Percentiles rank a stretch among this genome's conserved stretches.
Conservation (phyloP, 2,113 vertebrate species). For the Bostrychus sinensis region DNA sequence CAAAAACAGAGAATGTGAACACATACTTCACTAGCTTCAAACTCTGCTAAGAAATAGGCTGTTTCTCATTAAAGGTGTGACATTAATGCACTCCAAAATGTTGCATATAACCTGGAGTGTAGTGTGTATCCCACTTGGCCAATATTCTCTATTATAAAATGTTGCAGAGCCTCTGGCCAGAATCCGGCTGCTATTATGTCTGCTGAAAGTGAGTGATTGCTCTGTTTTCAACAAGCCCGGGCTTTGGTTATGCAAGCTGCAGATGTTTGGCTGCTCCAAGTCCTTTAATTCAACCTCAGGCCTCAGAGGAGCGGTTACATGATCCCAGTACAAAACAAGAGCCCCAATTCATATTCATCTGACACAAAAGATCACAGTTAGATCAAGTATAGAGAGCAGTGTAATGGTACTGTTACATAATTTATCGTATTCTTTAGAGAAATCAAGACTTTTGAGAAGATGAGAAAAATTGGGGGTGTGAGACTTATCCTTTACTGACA, state of each 20-base stretch:
- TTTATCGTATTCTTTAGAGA: neutral
- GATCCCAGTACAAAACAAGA: slow-evolving; percentile 51
- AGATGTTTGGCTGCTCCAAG: slow-evolving; percentile 63
- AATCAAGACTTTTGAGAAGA: neutral
- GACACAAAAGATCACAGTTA: slow-evolving; percentile 7
- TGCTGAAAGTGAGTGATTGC: slow-evolving; percentile 45
- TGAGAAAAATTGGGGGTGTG: neutral
- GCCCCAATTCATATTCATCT: slow-evolving; percentile 9
- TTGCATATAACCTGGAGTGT: slow-evolving; percentile 14
- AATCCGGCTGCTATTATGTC: slow-evolving; percentile 53
- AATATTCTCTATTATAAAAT: slow-evolving; percentile 41
- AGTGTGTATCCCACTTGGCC: slow-evolving; percentile 11
- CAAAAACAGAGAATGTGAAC: neutral
- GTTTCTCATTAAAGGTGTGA: neutral
- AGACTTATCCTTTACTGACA: too few species aligned
- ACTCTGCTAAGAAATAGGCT: neutral
- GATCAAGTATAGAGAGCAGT: slow-evolving; percentile 16
- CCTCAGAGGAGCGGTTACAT: slow-evolving; percentile 31
- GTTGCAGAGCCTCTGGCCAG: slow-evolving; percentile 38
- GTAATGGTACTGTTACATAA: neutral
- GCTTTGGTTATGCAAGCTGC: slow-evolving; percentile 63
- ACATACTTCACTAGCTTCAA: slow-evolving; percentile 2
- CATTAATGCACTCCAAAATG: slow-evolving; percentile 13
- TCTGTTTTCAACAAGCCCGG: slow-evolving; percentile 28
- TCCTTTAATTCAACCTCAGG: slow-evolving; percentile 32